phyloP scores from a whole-genome alignment of 2,113 vertebrate genomes.

The Prunella fulvescens region DNA sequence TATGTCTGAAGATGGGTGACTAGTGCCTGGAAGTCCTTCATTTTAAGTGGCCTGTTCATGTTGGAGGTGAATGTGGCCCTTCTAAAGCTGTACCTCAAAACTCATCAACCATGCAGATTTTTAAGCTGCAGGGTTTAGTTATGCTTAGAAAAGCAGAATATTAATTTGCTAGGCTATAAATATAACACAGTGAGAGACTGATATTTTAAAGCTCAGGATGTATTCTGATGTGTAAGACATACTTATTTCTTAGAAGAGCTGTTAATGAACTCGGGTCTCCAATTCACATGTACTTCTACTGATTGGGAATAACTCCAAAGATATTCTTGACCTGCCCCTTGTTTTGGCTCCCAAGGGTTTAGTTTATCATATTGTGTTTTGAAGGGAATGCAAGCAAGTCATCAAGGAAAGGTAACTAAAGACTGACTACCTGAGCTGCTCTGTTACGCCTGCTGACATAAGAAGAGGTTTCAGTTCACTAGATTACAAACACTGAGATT shows the following conservation, averaged over 20 bases:
- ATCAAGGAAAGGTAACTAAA: background rate
- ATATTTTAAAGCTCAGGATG: background rate
- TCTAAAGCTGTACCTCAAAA: background rate
- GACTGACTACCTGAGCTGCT: background rate
- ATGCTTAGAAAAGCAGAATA: background rate
- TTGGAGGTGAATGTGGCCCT: background rate
- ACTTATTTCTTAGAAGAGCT: background rate
- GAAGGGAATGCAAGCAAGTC: background rate
- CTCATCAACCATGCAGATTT: background rate
- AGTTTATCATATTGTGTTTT: background rate
- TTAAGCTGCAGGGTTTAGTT: background rate
- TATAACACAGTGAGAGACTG: background rate
- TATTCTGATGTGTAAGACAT: background rate
- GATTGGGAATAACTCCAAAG: background rate
- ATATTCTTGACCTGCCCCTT: background rate
- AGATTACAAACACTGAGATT: background rate
- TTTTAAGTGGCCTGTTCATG: rapidly evolving
- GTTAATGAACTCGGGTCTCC: background rate
- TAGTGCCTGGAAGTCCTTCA: background rate
- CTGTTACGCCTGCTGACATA: background rate
- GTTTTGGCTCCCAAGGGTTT: background rate
- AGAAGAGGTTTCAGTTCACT: background rate
- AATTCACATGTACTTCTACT: background rate
- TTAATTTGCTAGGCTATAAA: background rate
- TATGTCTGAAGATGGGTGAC: background rate